phyloP scores from a whole-genome alignment of 2,888 invertebrate genomes.

The Arrhopalites spinosus region DNA sequence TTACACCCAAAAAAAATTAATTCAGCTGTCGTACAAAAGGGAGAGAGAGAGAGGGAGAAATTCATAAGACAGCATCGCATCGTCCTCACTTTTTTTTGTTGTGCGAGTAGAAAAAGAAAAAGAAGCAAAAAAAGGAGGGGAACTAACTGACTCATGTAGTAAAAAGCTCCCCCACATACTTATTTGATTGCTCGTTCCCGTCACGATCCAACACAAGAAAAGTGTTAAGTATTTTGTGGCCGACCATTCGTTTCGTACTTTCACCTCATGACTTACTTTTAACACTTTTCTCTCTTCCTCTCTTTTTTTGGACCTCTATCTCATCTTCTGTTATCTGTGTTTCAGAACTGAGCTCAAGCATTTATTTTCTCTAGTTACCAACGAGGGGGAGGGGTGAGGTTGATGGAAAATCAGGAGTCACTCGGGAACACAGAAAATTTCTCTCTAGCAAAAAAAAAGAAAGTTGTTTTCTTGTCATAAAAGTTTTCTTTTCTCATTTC shows the following conservation, averaged over 20 bases:
- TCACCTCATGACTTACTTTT: constrained; percentile 1
- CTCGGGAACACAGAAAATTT: not conserved
- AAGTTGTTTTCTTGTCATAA: not conserved
- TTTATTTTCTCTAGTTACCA: not conserved
- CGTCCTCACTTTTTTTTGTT: too few species aligned
- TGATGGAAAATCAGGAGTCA: not conserved
- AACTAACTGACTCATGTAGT: too few species aligned
- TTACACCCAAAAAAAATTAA: too few species aligned
- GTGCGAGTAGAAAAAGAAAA: too few species aligned
- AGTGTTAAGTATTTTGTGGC: not conserved
- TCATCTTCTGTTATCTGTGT: not conserved
- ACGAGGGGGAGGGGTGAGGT: not conserved
- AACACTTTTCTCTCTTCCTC: not conserved
- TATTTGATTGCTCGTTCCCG: constrained; percentile 1
- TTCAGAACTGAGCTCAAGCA: not conserved
- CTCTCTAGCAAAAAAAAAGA: not conserved
- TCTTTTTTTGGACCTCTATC: not conserved
- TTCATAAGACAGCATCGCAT: too few species aligned
- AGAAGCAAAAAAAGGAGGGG: too few species aligned
- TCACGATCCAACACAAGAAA: not conserved
- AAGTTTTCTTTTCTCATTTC: not conserved
- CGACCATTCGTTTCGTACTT: not conserved
- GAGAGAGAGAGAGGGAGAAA: too few species aligned
- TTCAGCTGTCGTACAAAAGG: too few species aligned
- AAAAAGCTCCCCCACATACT: not conserved